A percentile compares a stretch with the other conserved stretches of the same genome.
phyloP scores from a whole-genome alignment of 2,888 invertebrate genomes.

The Yponomeuta cagnagella region DNA sequence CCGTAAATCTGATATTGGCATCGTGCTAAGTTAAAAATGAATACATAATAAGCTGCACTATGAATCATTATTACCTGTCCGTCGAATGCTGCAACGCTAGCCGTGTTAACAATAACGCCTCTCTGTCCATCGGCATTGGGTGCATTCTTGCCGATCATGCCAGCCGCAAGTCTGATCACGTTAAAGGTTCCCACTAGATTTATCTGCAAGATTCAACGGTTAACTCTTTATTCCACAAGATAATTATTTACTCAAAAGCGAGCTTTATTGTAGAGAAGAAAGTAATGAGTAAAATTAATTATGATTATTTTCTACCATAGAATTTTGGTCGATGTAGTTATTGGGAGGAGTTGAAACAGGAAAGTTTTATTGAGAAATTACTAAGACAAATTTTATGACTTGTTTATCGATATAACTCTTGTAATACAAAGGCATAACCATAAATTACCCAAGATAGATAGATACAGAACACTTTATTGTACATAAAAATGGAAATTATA shows the following conservation, averaged over 20 bases:
- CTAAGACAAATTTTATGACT: too few species aligned
- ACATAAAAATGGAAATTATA: too few species aligned
- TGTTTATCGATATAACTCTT: too few species aligned
- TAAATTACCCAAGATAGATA: too few species aligned
- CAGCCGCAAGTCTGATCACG: slow-evolving; percentile 88
- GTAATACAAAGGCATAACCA: too few species aligned
- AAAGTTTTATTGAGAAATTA: too few species aligned
- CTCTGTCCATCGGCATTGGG: slow-evolving; percentile 90
- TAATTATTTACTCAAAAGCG: neutral
- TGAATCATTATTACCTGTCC: slow-evolving; percentile 70
- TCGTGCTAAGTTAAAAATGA: too few species aligned
- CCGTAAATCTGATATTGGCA: too few species aligned
- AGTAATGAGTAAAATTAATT: neutral
- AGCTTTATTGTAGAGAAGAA: neutral
- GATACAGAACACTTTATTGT: too few species aligned
- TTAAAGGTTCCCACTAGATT: slow-evolving; percentile 97
- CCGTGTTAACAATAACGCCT: slow-evolving; percentile 96
- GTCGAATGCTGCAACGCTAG: slow-evolving; percentile 96
- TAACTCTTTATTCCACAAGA: neutral
- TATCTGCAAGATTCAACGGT: slow-evolving; percentile 69
- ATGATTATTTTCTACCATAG: neutral
- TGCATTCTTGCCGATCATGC: slow-evolving; percentile 88
- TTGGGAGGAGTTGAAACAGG: too few species aligned
- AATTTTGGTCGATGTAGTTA: too few species aligned
- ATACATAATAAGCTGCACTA: too few species aligned